These are phyloP conservation scores for Trematocara zebra DNA, from an alignment of 2,113 vertebrate species.

Conservation along the genomic window DNA sequence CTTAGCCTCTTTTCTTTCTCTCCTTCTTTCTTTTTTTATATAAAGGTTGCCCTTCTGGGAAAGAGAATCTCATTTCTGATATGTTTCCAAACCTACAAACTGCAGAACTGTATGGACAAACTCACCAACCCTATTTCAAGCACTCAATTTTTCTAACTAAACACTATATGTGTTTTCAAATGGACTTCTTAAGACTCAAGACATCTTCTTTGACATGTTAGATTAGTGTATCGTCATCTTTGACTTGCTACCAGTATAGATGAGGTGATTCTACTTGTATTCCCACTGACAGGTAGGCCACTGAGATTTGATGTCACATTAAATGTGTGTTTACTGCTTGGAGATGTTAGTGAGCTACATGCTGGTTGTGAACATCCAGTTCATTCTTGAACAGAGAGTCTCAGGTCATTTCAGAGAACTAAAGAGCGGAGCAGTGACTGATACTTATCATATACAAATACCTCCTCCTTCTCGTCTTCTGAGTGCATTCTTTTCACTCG, in stretches of 20 bases:
- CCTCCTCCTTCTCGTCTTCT: not conserved
- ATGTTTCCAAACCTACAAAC: not conserved
- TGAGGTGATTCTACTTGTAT: not conserved
- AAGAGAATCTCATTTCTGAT: not conserved
- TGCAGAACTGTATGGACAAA: not conserved
- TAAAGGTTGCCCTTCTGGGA: not conserved
- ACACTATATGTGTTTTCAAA: not conserved
- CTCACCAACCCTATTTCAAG: not conserved
- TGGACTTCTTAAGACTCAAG: not conserved
- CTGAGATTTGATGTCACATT: conserved; percentile 13
- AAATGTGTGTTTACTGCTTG: conserved; percentile 26
- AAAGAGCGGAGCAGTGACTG: not conserved
- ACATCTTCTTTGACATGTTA: not conserved
- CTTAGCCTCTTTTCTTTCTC: not conserved
- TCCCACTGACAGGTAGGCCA: conserved; percentile 1
- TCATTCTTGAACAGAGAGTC: not conserved
- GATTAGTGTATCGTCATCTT: not conserved
- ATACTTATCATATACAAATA: not conserved
- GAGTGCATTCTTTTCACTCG: not conserved
- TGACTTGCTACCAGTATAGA: not conserved
- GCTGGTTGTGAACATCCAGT: not conserved
- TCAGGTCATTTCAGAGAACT: not conserved
- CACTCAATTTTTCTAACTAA: not conserved
- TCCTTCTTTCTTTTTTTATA: not conserved
- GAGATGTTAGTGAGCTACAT: not conserved